These are phyloP conservation scores for Thecophora atra DNA, from an alignment of 2,888 invertebrate species.

Conservation along the genomic window DNA sequence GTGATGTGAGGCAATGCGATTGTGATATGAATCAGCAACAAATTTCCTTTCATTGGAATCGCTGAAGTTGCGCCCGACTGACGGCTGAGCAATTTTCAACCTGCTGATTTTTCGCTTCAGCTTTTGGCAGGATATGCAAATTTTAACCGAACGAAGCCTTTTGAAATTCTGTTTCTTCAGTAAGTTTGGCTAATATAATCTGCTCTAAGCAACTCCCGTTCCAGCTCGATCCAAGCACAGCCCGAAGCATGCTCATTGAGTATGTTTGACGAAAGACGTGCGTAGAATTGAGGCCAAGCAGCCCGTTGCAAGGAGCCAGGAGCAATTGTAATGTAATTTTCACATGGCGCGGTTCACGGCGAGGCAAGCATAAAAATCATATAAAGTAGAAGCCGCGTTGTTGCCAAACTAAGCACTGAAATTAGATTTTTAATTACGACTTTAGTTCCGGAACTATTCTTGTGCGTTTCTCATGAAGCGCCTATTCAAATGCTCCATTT, in stretches of 20 bases:
- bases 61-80: conserved; percentile 22
- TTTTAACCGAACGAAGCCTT: conserved; percentile 11
- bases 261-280: conserved; percentile 21
- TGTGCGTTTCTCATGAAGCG: background rate
- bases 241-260: conserved; percentile 9
- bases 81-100: conserved; percentile 28
- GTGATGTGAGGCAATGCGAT: conserved; percentile 32
- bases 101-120: conserved; percentile 30
- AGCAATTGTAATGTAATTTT: background rate
- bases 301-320: background rate
- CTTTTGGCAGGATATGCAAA: conserved; percentile 25
- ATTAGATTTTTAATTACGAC: background rate
- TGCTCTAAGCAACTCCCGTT: background rate
- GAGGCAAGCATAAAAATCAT: too few species aligned
- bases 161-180: background rate
- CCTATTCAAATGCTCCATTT: background rate
- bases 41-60: conserved; percentile 37
- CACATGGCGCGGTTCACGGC: background rate
- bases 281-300: background rate
- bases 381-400: too few species aligned
- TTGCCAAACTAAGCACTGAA: too few species aligned
- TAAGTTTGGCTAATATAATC: background rate
- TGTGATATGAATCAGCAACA: conserved; percentile 43
- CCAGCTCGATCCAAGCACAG: background rate
- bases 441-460: background rate